Percentiles rank a stretch among this genome's conserved stretches.
phyloP scores from a whole-genome alignment of 1,140 invertebrate species.

The Agraylea sexmaculata region DNA sequence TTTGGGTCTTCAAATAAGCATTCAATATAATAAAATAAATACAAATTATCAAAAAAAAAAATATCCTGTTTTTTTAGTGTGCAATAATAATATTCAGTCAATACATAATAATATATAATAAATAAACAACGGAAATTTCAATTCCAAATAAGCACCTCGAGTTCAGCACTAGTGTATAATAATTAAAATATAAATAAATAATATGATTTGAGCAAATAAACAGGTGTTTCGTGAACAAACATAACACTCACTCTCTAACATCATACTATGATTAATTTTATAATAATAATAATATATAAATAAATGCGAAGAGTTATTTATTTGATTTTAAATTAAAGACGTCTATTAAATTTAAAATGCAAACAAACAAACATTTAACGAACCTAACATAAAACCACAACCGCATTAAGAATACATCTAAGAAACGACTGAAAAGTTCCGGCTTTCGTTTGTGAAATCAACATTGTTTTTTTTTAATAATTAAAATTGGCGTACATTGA shows the following conservation, averaged over 20 bases:
- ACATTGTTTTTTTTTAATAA: background rate
- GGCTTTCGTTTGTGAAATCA: background rate
- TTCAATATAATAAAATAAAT: no score
- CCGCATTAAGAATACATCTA: no score
- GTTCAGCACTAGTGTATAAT: no score
- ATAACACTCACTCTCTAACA: background rate
- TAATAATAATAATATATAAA: background rate
- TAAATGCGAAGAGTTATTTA: background rate
- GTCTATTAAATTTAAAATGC: background rate
- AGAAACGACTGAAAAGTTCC: conserved; percentile 1
- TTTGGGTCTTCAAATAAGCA: no score
- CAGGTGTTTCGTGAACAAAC: conserved; percentile 17
- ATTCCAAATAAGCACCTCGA: no score
- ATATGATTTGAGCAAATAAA: conserved; percentile 20
- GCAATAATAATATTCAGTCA: no score
- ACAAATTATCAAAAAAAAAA: no score
- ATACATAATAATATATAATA: no score
- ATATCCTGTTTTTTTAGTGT: no score
- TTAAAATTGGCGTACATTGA: background rate
- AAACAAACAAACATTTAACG: background rate
- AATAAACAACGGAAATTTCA: no score
- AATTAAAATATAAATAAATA: conserved; percentile 15
- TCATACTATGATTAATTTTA: background rate
- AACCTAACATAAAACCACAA: no score
- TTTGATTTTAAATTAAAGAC: background rate